Base-by-base conservation (phyloP, 35 echinoderm and acorn worm genomes). In the Stichopus chloronotus region DNA sequence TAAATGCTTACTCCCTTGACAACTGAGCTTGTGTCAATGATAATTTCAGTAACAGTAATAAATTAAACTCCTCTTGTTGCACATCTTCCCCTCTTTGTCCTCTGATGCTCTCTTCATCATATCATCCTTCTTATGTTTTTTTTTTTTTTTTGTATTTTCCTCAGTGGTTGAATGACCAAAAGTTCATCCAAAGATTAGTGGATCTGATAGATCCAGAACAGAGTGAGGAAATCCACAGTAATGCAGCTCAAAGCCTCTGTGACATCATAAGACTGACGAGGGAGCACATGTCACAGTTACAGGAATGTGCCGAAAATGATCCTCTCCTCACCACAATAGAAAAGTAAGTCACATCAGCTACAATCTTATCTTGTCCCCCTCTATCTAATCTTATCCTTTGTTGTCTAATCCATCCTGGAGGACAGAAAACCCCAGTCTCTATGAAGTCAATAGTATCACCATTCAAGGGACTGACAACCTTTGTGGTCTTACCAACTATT, bases 221-320 rank as follows among this genome's bases (percentile, higher is more conserved):
- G 22, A 74, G 81, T 21, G 97, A 98, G 9, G 93, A 98, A 8
- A 94, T 93, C 61, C 97, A 98, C 77, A 98, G 97, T 91, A 98
- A 98, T 54, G 95, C 94, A 78, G 93, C 97, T 23, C 93, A 94
- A 87, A 96, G 93, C 10, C 59, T 99, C 12, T 96, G 95, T 80
- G 95, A 99, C 55, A 96, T 99, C 63, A 93, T 99, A 68, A 91
- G 97, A 53, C 90, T 99, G 21, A 94, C 94, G 12, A 94, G 97
- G 60, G 97, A 98, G 94, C 97, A 99, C 65, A 99, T 99, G 97
- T 99, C 97, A 92, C 97, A 99, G 77, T 87, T 96, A 79, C 97
- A 99, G 57, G 97, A 99, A 92, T 93, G 94, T 92, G 97, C 95
- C 4, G 97, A 99, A 59, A 94, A 65, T 30, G 97, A 99, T 90